phyloP scores from a whole-genome alignment of 1,140 invertebrate genomes.

The Bombus breviceps region DNA sequence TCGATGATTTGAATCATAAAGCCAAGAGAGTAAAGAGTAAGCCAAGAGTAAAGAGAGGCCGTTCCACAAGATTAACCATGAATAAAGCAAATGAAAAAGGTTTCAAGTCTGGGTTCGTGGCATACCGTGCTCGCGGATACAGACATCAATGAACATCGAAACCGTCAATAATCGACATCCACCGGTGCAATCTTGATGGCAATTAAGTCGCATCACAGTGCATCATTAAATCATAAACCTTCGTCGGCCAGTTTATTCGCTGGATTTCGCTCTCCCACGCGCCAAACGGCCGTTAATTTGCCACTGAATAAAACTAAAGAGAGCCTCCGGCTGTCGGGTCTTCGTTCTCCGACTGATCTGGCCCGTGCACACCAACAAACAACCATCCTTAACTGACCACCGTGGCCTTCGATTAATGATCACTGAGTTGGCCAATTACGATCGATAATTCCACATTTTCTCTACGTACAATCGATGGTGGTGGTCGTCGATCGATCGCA shows the following conservation, averaged over 20 bases:
- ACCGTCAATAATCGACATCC: constrained; percentile 4
- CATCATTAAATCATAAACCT: constrained; percentile 55
- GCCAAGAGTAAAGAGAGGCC: background rate
- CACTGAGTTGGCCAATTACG: constrained; percentile 61
- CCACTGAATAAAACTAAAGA: constrained; percentile 38
- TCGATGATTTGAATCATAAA: constrained; percentile 6
- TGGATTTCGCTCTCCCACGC: constrained; percentile 48
- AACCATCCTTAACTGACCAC: background rate
- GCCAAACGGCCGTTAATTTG: constrained; percentile 55
- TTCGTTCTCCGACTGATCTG: constrained; percentile 10
- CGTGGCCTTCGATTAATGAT: constrained; percentile 27
- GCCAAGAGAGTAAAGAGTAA: background rate
- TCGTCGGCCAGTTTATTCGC: constrained; percentile 30
- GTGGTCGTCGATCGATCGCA: background rate
- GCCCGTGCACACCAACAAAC: background rate
- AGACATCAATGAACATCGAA: constrained; percentile 20
- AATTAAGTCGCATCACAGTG: constrained; percentile 44
- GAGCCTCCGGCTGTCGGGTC: background rate
- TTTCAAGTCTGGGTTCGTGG: background rate
- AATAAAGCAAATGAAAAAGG: constrained; percentile 14
- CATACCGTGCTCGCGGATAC: background rate
- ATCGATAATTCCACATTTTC: constrained; percentile 64
- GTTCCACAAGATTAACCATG: constrained; percentile 9
- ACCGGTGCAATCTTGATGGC: constrained; percentile 12
- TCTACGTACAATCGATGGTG: constrained; percentile 31